These are phyloP conservation scores for Delia radicum DNA, from an alignment of 1,140 invertebrate species.

Conservation along the genomic window DNA sequence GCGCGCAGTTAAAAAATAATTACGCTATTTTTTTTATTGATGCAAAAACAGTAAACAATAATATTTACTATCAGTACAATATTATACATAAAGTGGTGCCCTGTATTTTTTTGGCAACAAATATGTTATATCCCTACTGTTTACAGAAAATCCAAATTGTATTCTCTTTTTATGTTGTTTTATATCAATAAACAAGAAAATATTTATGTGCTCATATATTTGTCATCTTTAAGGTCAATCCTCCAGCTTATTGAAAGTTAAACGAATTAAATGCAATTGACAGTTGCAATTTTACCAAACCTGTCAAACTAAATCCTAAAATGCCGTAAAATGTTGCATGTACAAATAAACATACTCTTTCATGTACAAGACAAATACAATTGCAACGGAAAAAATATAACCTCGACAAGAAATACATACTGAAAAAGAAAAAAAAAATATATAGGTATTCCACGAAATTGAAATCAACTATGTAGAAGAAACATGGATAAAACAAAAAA, in stretches of 20 bases:
- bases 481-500: neutral
- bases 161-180: neutral
- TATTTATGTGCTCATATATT: slow-evolving; percentile 6
- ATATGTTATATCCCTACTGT: too few species aligned
- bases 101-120: too few species aligned
- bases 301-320: slow-evolving; percentile 29
- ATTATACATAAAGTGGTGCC: too few species aligned
- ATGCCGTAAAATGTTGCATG: slow-evolving; percentile 22
- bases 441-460: neutral
- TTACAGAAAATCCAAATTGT: neutral
- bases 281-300: slow-evolving; percentile 31
- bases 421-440: neutral
- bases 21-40: too few species aligned
- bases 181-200: neutral
- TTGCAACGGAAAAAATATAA: neutral
- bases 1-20: too few species aligned
- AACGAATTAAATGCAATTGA: slow-evolving; percentile 31
- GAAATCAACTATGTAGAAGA: neutral
- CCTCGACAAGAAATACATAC: neutral
- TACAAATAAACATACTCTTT: neutral
- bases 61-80: too few species aligned
- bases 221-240: slow-evolving; percentile 16
- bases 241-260: slow-evolving; percentile 1
- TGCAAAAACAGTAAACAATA: too few species aligned
- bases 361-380: neutral